Evolutionary conservation across 2,113 vertebrate genomes (phyloP), one percentile per base, ranked within the genome.

Genomic region (Eulacestoma nigropectus): DNA sequence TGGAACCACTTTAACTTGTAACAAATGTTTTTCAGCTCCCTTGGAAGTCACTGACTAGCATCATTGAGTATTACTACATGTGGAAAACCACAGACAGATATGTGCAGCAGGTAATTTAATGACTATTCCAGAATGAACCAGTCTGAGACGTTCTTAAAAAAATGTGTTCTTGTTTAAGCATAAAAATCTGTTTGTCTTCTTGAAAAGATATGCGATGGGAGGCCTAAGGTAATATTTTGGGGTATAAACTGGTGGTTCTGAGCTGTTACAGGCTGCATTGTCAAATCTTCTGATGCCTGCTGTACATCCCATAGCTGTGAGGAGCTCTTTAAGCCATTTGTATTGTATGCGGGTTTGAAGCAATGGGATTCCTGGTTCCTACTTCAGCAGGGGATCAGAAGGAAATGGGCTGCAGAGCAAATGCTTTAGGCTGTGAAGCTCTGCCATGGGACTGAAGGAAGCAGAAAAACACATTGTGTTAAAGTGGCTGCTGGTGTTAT

Each of bases 61-160:
- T 99, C 98, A 99, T 99, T 97, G 99, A 99, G 91, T 99, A 99
- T 98, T 99, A 99, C 96, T 99, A 99, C 97, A 99, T 99, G 99
- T 99, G 99, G 99, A 99, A 99, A 97, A 99, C 99, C 94, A 99
- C 99, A 95, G 99, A 99, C 98, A 99, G 99, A 99, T 99, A 99
- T 1, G 99, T 99, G 56, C 99, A 99, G 93, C 99, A 99, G 99
- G 99, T 99, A 97, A 98, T 97, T 83, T 85, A 94, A 87, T 74
- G 11, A 23, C 33, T 59, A 20, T 77, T 96, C 70, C 39, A 39
- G 17, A 39, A 44, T 53, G 53, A 94, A 50, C 22, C 32, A 41
- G 8, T 73, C 35, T 88, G 22, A 29, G 27, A 33, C 1, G 1
- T 35, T 88, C 32, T 90, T 92, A 33, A n/a, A 53, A 46, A 64